Evolutionary conservation across 2,888 invertebrate species (phyloP).

Genomic region (Branchellion lobata): DNA sequence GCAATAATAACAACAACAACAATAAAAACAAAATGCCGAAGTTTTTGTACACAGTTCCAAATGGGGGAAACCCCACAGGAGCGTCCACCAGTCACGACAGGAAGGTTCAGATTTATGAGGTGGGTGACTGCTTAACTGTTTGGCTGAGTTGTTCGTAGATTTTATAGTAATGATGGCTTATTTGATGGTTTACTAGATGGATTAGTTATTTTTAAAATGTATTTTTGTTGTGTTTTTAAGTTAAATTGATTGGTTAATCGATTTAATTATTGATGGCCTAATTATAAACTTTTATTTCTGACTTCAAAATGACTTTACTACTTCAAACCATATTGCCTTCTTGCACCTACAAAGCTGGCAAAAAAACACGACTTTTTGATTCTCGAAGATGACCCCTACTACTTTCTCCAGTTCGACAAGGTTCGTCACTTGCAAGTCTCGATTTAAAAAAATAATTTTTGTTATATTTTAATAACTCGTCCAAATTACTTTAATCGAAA

Average conservation of each 20-base stretch:
- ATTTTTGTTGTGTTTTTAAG: background rate
- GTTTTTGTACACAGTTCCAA: slow-evolving; percentile 73
- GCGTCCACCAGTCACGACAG: slow-evolving; percentile 70
- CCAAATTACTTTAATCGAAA: background rate
- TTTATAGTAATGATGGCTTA: background rate
- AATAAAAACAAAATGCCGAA: slow-evolving; percentile 68
- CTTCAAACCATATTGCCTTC: no score
- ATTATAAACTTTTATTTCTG: no score
- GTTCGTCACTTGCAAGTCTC: slow-evolving; percentile 48
- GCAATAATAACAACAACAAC: no score
- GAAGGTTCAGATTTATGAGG: slow-evolving; percentile 71
- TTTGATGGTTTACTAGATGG: background rate
- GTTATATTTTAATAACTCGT: background rate
- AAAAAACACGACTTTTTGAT: slow-evolving; percentile 76
- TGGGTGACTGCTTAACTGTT: slow-evolving; percentile 20
- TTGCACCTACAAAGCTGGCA: slow-evolving; percentile 67
- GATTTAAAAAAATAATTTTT: background rate
- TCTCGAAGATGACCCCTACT: slow-evolving; percentile 80
- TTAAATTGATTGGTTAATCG: background rate
- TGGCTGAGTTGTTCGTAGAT: background rate
- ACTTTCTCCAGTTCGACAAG: slow-evolving; percentile 71
- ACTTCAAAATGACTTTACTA: no score
- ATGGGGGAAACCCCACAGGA: slow-evolving; percentile 77
- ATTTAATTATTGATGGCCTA: no score
- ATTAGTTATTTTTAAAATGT: background rate